Evolutionary conservation across 2,888 invertebrate species (phyloP).

Genomic region (Encarsia formosa): DNA sequence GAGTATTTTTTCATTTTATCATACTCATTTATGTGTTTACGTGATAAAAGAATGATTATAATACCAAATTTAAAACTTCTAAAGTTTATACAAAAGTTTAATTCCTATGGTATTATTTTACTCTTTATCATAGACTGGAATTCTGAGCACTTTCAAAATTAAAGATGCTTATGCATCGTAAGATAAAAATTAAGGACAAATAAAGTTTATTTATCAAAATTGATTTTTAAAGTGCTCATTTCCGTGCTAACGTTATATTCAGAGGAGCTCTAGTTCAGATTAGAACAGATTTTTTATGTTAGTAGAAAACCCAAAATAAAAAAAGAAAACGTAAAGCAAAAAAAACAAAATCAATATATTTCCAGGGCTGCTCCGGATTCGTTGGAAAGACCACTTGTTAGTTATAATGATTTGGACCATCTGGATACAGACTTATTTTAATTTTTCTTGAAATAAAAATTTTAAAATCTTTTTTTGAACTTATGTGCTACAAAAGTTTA

Average conservation of each 20-base stretch:
- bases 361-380: constrained; percentile 48
- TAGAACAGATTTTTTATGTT: constrained; percentile 3
- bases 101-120: too few species aligned
- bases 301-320: not conserved
- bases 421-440: constrained; percentile 78
- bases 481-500: constrained; percentile 13
- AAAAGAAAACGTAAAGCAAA: not conserved
- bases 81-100: too few species aligned
- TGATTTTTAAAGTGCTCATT: constrained; percentile 7
- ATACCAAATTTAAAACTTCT: too few species aligned
- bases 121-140: too few species aligned
- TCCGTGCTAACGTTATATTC: constrained; percentile 20
- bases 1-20: too few species aligned
- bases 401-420: constrained; percentile 88
- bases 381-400: constrained; percentile 69
- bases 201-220: too few species aligned
- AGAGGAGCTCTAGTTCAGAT: constrained; percentile 25
- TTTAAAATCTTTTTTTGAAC: constrained; percentile 25
- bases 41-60: too few species aligned
- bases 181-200: too few species aligned
- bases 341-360: constrained; percentile 32
- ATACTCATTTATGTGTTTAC: too few species aligned
- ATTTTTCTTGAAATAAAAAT: too few species aligned
- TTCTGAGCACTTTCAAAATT: too few species aligned
- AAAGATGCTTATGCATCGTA: too few species aligned